Base-by-base conservation (phyloP, 2,797 vertebrate species). In the Protosalanx chinensis region DNA sequence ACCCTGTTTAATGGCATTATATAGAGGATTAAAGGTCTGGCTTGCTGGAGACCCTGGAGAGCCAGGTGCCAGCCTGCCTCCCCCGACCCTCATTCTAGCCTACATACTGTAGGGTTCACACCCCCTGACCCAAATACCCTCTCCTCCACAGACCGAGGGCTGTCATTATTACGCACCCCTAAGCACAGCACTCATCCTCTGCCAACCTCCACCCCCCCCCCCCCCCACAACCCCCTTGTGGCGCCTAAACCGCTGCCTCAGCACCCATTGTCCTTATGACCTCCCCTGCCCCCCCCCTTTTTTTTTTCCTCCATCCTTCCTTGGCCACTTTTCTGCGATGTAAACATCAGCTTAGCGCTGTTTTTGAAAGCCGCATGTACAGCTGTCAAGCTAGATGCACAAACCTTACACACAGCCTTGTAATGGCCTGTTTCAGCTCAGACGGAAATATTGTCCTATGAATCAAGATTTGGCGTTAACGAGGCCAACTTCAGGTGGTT, bases 1-100 rank as follows among this genome's bases (percentile, higher is more conserved):
- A 73, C 35, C 37, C 71, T 46, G 16, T 69, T 78, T 84, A 86
- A 87, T 84, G 83, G 73, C 78, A 88, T 87, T 89, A 87, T 89
- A 87, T 77, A 79, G 71, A 70, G 78, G 86, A 85, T 88, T 86
- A 87, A 70, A 75, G 30, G 65, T 46, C n/a, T 27, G 49, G 66
- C 46, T 27, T n/a, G 27, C 37, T 41, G 37, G 37, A 41, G 37
- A 41, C 37, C 37, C 37, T 41, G 37, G 37, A 41, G 37, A 41
- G 37, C 8, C 37, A 41, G 37, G 37, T 41, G 37, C 37, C 37
- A 41, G 37, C 6, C 37, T 41, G 37, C 20, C 56, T 18, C 56
- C n/a, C 56, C 56, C 56, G 0, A 23, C 20, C 56, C 8, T 20
- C 53, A 6, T 41, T n/a, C 10, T n/a, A 18, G 16, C 56, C 56